Conservation (phyloP, 1,140 invertebrate genomes). For the Diploscapter pachys region DNA sequence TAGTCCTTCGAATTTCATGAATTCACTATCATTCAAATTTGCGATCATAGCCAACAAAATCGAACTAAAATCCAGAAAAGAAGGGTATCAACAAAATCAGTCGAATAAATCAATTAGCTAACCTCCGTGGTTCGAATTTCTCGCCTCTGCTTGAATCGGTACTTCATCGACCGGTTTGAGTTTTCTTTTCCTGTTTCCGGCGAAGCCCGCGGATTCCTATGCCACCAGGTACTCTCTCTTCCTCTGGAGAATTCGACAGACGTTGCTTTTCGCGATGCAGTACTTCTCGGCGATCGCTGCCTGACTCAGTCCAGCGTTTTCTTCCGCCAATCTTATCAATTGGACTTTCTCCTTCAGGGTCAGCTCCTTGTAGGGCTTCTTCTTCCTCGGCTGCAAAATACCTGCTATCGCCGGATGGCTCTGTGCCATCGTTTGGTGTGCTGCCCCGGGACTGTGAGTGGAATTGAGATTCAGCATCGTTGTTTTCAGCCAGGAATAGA, state of each 20-base stretch:
- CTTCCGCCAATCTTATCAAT: constrained; percentile 49
- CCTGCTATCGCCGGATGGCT: too few relatives aligned
- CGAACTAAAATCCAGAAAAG: not conserved
- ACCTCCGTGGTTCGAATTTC: not conserved
- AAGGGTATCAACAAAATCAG: not conserved
- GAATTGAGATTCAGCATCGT: too few relatives aligned
- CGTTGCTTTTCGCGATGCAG: constrained; percentile 52
- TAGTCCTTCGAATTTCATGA: constrained; percentile 16
- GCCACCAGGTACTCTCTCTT: constrained; percentile 49
- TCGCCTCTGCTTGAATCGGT: not conserved
- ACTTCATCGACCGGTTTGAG: constrained; percentile 22
- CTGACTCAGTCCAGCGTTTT: constrained; percentile 50
- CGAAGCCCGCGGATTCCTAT: constrained; percentile 48
- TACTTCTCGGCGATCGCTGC: constrained; percentile 53
- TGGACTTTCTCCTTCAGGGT: constrained; percentile 54
- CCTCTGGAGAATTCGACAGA: constrained; percentile 53
- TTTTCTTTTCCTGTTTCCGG: constrained; percentile 48
- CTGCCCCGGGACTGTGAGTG: too few relatives aligned
- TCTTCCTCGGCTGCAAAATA: constrained; percentile 33
- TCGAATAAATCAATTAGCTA: not conserved
- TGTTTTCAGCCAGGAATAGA: too few relatives aligned
- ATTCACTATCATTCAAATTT: not conserved
- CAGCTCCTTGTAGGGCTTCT: constrained; percentile 56
- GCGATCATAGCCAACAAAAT: not conserved
- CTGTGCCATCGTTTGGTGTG: too few relatives aligned